Evolutionary conservation across 1,140 invertebrate genomes (phyloP), one percentile per base, ranked within the genome.

Genomic region (Ctenoplectra terminalis): DNA sequence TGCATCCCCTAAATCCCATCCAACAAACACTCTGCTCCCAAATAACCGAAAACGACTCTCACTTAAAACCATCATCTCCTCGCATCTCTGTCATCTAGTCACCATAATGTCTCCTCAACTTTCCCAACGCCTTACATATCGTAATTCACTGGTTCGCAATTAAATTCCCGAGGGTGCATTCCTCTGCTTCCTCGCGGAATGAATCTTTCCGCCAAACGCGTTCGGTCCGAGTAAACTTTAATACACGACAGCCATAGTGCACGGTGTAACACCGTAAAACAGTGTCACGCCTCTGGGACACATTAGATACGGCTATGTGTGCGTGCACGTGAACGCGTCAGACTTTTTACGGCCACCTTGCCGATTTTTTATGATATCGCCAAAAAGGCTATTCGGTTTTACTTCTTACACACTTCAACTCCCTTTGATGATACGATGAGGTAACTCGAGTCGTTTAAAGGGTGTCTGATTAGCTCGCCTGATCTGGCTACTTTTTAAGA

Each of bases 311-410:
- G 8, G 13, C 52, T 23, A 29, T 1, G 11, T 64, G 56, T 75
- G 46, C 71, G 71, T 48, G 54, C 31, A 66, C 37, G 56, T 29
- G 61, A 29, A 61, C 15, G 72, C 72, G 34, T 34, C 66, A 2
- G 50, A 67, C 23, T 29, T 81, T 87, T 86, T 83, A 83, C 48
- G 52, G 52, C 17, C 43, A 34, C 56, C 37, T 80, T 83, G 31
- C 29, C 64, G 52, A 76, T 81, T 80, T 87, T n/a, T 88, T 84
- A 87, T 26, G 82, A 80, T 66, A 80, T 82, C 73, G 72, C 52
- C 78, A 48, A 64, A 46, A 17, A 52, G 29, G 48, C 58, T 26
- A 17, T 56, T 72, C n/a, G 34, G 7, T 8, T 31, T 29, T 11
- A 5, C 7, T 17, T 58, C 4, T 15, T 4, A 3, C 15, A 48